Conservation (phyloP, 2,113 vertebrate species). For the Eurypyga helias region DNA sequence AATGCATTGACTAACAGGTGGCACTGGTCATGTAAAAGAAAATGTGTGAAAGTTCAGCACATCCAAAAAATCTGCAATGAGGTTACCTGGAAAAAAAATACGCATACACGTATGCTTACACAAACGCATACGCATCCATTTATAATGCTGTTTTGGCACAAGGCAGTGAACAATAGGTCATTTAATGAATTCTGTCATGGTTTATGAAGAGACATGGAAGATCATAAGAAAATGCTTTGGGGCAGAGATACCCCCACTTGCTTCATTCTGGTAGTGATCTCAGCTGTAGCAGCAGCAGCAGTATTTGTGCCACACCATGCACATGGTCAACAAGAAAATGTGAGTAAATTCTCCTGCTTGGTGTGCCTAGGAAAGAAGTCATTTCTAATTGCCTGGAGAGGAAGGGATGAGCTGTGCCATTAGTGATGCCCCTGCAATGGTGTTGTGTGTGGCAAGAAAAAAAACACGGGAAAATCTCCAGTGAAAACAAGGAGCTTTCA, state of each 20-base stretch:
- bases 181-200: neutral
- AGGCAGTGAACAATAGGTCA: neutral
- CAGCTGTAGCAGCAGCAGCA: neutral
- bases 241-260: neutral
- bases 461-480: neutral
- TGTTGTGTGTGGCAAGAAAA: neutral
- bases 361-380: neutral
- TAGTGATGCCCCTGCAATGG: neutral
- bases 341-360: neutral
- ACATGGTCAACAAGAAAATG: neutral
- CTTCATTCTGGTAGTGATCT: neutral
- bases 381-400: neutral
- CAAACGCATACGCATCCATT: neutral
- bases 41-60: neutral
- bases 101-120: no score
- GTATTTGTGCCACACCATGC: rapidly evolving
- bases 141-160: neutral
- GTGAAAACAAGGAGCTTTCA: neutral
- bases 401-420: neutral
- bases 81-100: neutral
- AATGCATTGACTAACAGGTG: neutral
- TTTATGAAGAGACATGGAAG: neutral
- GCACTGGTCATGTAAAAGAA: neutral
- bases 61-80: neutral
- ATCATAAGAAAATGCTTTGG: neutral